Base-by-base conservation (phyloP, 2,113 vertebrate species). In the Burhinus oedicnemus region DNA sequence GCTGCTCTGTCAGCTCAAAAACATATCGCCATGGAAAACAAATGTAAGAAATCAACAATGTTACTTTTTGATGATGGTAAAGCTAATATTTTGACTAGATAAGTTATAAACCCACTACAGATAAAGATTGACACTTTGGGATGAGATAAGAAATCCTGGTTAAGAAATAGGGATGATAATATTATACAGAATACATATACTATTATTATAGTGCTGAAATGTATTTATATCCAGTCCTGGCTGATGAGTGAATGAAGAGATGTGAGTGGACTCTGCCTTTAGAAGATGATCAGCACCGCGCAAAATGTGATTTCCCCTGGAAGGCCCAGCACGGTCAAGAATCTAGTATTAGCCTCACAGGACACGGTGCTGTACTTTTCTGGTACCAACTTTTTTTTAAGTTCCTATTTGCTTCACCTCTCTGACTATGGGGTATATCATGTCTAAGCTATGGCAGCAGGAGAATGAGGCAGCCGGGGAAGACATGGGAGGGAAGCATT, bases 401-500 rank as follows among this genome's bases (percentile, higher is more conserved):
- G 10, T 21, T 45, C 22, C 5, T 42, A 0, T 34, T 82, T 75
- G 12, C 13, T 65, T 91, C 38, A 40, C 44, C 14, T 55, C 9
- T 82, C 36, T 66, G 20, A 57, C 30, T 27, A 36, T 9, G 34
- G 29, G 26, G 32, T 8, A 60, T 21, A 25, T 49, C 9, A 32
- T 7, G 5, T 15, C 17, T 38, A 49, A 87, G 36, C 34, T 42
- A 22, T 12, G 13, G 12, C 22, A 81, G 47, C 20, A 68, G 32
- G 17, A 84, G 22, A 81, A 57, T 11, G 30, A 68, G 4, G 15
- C 20, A 74, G 21, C 17, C 51, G 34, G 9, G 8, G 11, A 82
- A 70, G 27, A 55, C 2, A 34, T 0, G 0, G 19, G n/a, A 83
- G 15, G 40, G 44, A 75, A 65, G 34, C 18, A 18, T 5, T 5